Conservation (phyloP, 1,140 invertebrate genomes). For the Drepana arcuata region DNA sequence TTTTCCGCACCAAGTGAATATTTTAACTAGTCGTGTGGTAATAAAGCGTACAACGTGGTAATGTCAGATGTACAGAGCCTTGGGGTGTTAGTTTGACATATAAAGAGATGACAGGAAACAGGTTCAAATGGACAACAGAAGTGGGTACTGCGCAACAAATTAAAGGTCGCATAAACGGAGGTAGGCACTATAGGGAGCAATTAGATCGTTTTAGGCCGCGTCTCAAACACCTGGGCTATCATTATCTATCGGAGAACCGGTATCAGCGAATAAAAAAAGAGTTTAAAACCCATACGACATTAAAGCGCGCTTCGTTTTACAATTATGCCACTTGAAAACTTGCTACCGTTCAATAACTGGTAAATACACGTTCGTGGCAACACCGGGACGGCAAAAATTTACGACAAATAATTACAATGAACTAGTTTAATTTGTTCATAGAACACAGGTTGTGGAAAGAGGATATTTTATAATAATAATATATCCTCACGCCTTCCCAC, state of each 20-base stretch:
- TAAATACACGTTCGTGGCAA: too few relatives aligned
- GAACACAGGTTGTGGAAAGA: too few relatives aligned
- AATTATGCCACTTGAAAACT: conserved; percentile 6
- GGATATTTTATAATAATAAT: too few relatives aligned
- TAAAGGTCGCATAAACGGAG: conserved; percentile 44
- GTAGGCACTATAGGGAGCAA: conserved; percentile 29
- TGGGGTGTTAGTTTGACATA: conserved; percentile 52
- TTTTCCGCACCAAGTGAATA: conserved; percentile 23
- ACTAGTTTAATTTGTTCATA: too few relatives aligned
- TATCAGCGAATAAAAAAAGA: conserved; percentile 15
- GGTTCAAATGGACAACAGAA: conserved; percentile 42
- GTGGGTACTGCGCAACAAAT: conserved; percentile 36
- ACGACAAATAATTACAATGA: too few relatives aligned
- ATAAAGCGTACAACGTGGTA: conserved; percentile 36
- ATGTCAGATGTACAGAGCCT: too few relatives aligned
- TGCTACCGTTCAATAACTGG: conserved; percentile 17
- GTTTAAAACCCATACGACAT: conserved; percentile 21
- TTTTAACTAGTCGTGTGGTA: conserved; percentile 30
- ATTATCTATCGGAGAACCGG: conserved; percentile 21
- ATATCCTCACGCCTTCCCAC: too few relatives aligned
- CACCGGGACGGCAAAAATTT: too few relatives aligned
- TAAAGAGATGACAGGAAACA: conserved; percentile 48
- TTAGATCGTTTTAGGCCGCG: conserved; percentile 32
- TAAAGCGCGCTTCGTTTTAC: conserved; percentile 16
- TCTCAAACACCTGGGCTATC: conserved; percentile 18